Base-by-base conservation (phyloP, 1,140 invertebrate species). In the Eurosta solidaginis region DNA sequence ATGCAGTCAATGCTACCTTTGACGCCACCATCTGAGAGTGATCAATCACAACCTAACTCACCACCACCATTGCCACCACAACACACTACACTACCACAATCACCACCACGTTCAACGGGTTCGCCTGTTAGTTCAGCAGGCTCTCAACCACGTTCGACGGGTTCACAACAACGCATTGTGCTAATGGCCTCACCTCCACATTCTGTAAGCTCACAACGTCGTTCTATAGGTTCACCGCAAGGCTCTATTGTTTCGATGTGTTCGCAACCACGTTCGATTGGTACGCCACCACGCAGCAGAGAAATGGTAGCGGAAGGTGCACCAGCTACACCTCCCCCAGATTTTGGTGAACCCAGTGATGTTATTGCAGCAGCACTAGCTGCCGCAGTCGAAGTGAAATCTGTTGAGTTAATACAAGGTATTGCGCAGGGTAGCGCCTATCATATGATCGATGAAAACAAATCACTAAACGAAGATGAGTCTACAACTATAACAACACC, bases 401-500 rank as follows among this genome's bases (percentile, higher is more conserved):
- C 47, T 77, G 74, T 77, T 40, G 78, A 79, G 44, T 45, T 77
- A 22, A 76, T 74, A 75, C 68, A 78, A 50, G 76, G 59, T 12
- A 77, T 77, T 33, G 40, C 73, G 14, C 33, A 79, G 12, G 76
- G 76, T 14, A 52, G 40, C 0, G 78, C 78, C 40, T 42, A 77
- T 33, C 40, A 79, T 50, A 78, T 54, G 78, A 52, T 63, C 27
- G 78, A 79, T 20, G 78, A 79, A 42, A 77, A 49, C 44, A 77
- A 33, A 59, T 86, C 52, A 78, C 83, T 59, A 22, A 83, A 84
- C 40, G 85, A 87, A 59, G 85, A 87, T 74, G 85, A 86, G 77
- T 87, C 85, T 14, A 87, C 85, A 4, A 87, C 85, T 6, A 87
- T 87, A 12, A 87, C 85, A 10, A 87, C 85, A 6, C 85, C 85